Evolutionary conservation across 1,140 invertebrate species (phyloP), one percentile per base, ranked within the genome.

Genomic region (Zaprionus lachaisei): DNA sequence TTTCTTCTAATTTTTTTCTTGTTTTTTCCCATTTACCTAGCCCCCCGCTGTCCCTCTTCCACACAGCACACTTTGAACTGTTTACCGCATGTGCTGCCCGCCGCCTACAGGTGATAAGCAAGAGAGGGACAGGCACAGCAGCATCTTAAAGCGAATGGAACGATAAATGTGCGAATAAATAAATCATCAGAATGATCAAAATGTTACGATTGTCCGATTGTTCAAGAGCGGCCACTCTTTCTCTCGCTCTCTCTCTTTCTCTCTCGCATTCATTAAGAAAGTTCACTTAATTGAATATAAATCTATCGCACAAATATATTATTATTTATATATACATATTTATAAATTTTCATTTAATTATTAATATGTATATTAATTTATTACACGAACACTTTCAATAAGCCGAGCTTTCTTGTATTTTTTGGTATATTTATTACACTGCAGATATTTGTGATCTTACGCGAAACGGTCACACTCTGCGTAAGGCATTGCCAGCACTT

Each of bases 1-100:
- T 69, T 71, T 60, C 55, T 55, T 73, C 80, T 80, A 86, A 80
- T 87, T 83, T 83, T 80, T 74, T 24, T 62, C 66, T 69, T 49
- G 67, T 72, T 72, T 66, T 67, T 51, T 37, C 31, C n/a, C 17
- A 34, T 63, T 54, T 47, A 20, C n/a, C 24, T 44, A 28, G 44
- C 47, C 22, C 2, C 4, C 14, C 4, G 14, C 38, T 41, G 31
- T 34, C 31, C 15, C n/a, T 17, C 47, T 22, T 2, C 2, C 11
- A 6, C 47, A 22, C 51, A 54, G 15, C 24, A 12, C 63, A 66
- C 41, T 66, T 66, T 24, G 4, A 44, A 20, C 62, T 28, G 20
- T 56, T 71, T 65, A 58, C 66, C 72, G 57, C 72, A 70, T 68
- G 66, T 60, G 51, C 38, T 67, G 31, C 24, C 6, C 26, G 24